These are phyloP conservation scores for Diplolepis rosae DNA, from an alignment of 2,888 invertebrate species.

Conservation along the genomic window DNA sequence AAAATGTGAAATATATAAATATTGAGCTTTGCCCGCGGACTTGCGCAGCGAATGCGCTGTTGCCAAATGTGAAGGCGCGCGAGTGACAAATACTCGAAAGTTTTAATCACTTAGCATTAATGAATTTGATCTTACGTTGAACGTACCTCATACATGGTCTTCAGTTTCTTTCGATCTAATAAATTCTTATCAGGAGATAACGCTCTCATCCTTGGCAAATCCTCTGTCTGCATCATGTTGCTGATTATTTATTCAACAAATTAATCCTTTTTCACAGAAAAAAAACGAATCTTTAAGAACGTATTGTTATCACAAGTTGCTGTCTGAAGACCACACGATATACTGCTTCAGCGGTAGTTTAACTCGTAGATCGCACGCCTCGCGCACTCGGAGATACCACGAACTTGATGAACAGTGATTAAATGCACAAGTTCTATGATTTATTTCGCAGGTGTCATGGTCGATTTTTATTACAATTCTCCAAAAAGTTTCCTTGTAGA, in stretches of 20 bases:
- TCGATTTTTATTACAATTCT: not conserved
- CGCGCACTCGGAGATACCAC: conserved; percentile 15
- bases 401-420: conserved; percentile 11
- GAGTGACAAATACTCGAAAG: conserved; percentile 12
- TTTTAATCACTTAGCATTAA: conserved; percentile 9
- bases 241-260: too few species aligned
- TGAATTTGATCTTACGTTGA: too few species aligned
- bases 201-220: conserved; percentile 76
- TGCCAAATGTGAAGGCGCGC: conserved; percentile 45
- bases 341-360: not conserved
- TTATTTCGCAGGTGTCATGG: not conserved
- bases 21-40: conserved; percentile 49
- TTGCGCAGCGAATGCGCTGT: conserved; percentile 42
- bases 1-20: conserved; percentile 1
- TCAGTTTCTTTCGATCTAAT: conserved; percentile 47
- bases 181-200: conserved; percentile 74
- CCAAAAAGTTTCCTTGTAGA: not conserved
- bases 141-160: too few species aligned
- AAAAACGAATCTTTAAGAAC: not conserved
- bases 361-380: not conserved
- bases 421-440: not conserved
- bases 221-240: conserved; percentile 69
- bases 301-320: conserved; percentile 11
- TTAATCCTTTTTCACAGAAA: not conserved
- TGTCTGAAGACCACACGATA: not conserved